Evolutionary conservation across 64 coral and sea anemone species (phyloP).

Genomic region (Dendronephthya gigantea): DNA sequence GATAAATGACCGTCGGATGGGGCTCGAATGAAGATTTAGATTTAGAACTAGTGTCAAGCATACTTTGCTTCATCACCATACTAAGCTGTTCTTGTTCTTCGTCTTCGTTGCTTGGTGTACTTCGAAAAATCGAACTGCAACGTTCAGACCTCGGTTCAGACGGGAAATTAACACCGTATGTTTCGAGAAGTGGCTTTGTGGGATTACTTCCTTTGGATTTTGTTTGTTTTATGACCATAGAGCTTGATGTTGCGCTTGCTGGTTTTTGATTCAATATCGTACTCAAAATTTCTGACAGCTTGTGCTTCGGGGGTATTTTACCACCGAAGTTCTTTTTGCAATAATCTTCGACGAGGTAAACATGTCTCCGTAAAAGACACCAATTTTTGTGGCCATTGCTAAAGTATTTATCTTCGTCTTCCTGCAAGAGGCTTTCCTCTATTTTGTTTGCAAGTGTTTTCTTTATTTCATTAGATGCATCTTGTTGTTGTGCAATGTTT

Average conservation of each 20-base stretch:
- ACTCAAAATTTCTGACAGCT: conserved; percentile 6
- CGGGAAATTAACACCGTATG: background rate
- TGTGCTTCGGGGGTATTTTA: conserved; percentile 1
- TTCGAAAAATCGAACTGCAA: background rate
- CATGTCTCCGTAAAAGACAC: conserved; percentile 21
- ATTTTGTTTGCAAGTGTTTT: conserved; percentile 36
- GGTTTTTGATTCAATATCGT: background rate
- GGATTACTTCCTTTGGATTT: conserved; percentile 12
- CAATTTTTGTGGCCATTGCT: conserved; percentile 37
- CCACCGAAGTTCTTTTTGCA: conserved; percentile 26
- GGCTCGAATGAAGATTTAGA: background rate
- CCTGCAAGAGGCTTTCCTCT: conserved; percentile 34
- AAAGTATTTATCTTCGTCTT: conserved; percentile 19
- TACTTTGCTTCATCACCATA: conserved; percentile 24
- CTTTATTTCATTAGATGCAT: conserved; percentile 23
- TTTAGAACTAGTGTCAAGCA: background rate
- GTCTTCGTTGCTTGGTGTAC: background rate
- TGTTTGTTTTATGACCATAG: background rate
- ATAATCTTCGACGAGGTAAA: conserved; percentile 37
- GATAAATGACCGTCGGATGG: background rate
- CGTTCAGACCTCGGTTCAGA: background rate
- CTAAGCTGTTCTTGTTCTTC: conserved; percentile 26
- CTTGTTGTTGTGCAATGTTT: conserved; percentile 29
- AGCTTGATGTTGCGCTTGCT: background rate
- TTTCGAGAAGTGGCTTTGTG: background rate